These are phyloP conservation scores for Melangyna quadrimaculata DNA, from an alignment of 2,888 invertebrate species.

Conservation along the genomic window DNA sequence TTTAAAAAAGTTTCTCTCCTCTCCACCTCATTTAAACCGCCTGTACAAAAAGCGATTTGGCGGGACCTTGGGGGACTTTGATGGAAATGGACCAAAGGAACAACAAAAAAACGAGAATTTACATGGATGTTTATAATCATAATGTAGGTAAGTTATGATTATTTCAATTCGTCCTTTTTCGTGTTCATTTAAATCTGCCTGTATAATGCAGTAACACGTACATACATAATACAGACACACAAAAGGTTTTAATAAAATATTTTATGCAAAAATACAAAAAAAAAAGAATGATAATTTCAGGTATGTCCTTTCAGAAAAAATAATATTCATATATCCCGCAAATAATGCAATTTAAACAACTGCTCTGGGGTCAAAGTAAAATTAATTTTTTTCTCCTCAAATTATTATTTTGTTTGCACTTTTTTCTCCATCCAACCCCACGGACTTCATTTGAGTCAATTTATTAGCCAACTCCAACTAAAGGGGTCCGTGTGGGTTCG, in stretches of 20 bases:
- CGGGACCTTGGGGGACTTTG: no score
- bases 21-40: no score
- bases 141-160: constrained; percentile 6
- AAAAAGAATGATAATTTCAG: constrained; percentile 6
- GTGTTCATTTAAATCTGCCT: background rate
- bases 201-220: background rate
- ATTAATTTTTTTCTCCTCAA: constrained; percentile 14
- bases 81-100: no score
- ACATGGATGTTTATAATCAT: background rate
- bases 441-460: constrained; percentile 54
- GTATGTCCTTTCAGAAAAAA: constrained; percentile 11
- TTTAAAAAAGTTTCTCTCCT: no score
- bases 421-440: background rate
- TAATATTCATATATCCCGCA: constrained; percentile 19
- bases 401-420: constrained; percentile 13
- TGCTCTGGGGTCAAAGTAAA: constrained; percentile 43
- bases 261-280: background rate
- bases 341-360: constrained; percentile 64
- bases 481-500: background rate
- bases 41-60: no score
- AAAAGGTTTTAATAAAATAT: background rate
- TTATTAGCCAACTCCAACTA: constrained; percentile 25
- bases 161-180: constrained; percentile 15
- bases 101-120: background rate
- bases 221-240: background rate